Evolutionary conservation across 2,888 invertebrate species (phyloP), one percentile per base, ranked within the genome.

Genomic region (Criorhina ranunculi): DNA sequence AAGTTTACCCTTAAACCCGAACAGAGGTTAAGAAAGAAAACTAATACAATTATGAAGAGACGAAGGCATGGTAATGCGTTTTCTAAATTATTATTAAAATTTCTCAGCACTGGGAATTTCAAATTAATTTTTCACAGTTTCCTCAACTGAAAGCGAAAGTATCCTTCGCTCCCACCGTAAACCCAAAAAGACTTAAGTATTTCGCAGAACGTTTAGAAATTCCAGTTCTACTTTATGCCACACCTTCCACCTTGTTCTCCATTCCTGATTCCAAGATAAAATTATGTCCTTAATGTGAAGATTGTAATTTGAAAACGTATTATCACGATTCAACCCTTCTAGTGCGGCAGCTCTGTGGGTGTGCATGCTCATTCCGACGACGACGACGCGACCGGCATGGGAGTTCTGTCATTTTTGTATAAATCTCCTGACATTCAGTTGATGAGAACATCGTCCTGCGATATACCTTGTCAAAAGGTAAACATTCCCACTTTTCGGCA

Each of bases 211-310:
- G 80, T 76, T 49, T 33, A 67, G 70, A 80, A 80, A 76, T 85
- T 75, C 80, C 69, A 59, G 55, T 42, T 62, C 49, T 35, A 73
- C 55, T 73, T 69, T 69, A 73, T 73, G 83, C 73, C 83, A 73
- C 72, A 83, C 60, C 78, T 72, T 78, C 4, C 24, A 24, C 24
- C 37, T 19, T 49, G 46, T 31, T 24, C 40, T 42, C n/a, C 62
- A 55, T 51, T 59, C 53, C 75, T 69, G 62, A 64, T 75, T 79
- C 60, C 55, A 55, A 88, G 88, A 90, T 90, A 88, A 88, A 91
- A 91, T 91, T 90, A 91, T 90, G 90, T 91, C 89, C 88, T 89
- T 89, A 87, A 90, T 88, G 91, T 87, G 88, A 88, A 90, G 90
- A 90, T 91, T 90, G 89, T 91, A 91, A 91, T 91, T 91, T 90